Conservation (phyloP, 1,140 invertebrate genomes). For the Anagrus nilaparvatae region DNA sequence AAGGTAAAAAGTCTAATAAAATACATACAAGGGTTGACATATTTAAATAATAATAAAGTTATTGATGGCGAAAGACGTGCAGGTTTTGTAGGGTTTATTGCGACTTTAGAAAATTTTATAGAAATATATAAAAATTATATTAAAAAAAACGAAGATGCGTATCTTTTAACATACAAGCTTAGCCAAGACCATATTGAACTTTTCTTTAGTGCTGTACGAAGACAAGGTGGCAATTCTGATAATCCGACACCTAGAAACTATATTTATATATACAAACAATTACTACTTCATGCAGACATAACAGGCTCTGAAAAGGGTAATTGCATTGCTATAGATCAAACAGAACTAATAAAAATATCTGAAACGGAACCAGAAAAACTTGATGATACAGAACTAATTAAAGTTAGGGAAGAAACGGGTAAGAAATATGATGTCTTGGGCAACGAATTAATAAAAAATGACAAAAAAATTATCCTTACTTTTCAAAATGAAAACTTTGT, state of each 20-base stretch:
- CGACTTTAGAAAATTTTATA: background rate
- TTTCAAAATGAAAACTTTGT: no score
- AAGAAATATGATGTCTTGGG: no score
- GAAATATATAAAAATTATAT: conserved; percentile 2
- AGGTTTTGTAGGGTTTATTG: background rate
- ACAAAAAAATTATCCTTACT: no score
- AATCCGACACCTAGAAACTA: conserved; percentile 10
- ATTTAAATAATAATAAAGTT: background rate
- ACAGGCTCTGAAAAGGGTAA: background rate
- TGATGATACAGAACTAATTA: no score
- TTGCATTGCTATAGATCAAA: no score
- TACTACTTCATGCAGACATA: background rate
- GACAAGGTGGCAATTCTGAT: background rate
- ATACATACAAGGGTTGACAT: background rate
- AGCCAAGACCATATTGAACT: conserved; percentile 1
- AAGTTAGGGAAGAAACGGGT: no score
- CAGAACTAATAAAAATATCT: no score
- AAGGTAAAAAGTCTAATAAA: background rate
- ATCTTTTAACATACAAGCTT: conserved; percentile 4
- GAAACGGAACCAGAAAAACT: no score
- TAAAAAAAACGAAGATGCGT: conserved; percentile 2
- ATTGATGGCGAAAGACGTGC: background rate
- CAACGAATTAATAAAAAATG: no score
- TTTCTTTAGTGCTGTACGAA: background rate
- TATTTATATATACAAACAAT: conserved; percentile 4